Base-by-base conservation (phyloP, 2,888 invertebrate species). In the Aphidius colemani region DNA sequence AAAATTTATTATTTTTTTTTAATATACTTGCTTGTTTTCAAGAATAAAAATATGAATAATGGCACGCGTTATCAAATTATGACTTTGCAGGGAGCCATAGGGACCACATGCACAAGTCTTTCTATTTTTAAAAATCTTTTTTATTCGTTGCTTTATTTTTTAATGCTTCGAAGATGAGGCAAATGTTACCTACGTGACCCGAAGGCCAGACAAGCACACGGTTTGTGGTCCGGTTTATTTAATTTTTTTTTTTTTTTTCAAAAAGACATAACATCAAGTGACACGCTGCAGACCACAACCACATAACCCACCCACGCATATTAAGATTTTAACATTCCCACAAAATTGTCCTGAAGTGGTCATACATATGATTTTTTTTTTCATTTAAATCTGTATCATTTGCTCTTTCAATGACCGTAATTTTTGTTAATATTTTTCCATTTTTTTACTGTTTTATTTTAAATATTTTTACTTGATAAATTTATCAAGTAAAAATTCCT, bases 231-330 rank as follows among this genome's bases (percentile, higher is more conserved):
- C 70, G 69, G 72, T 70, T 70, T 70, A 18, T 18, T 18, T 18
- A 18, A 18, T 18, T 18, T 18, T 18, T 18, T 13, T 18, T 18
- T 18, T 18, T 18, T 18, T 18, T 18, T 18, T n/a, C n/a, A n/a
- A n/a, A n/a, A n/a, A 41, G 11, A 44, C 61, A 46, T 46, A 53
- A 45, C 55, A 65, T 67, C 74, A 70, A 75, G 69, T 73, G 74
- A 76, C 71, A 72, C 71, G 72, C 66, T 63, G 68, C 74, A 74
- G 75, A 74, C 73, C 73, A 67, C 69, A 71, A 64, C 67, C 61
- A 53, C 69, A 66, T 64, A 46, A 53, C 67, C 13, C 71, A 73
- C 72, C 71, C 71, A 71, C 67, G 63, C 71, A 68, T 74, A 58
- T 13, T 75, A 74, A 73, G 67, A 69, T 74, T 74, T 75, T 73